Evolutionary conservation across 37 sponge, comb jelly and placozoan species (phyloP).

Genomic region (Axinella damicornis): DNA sequence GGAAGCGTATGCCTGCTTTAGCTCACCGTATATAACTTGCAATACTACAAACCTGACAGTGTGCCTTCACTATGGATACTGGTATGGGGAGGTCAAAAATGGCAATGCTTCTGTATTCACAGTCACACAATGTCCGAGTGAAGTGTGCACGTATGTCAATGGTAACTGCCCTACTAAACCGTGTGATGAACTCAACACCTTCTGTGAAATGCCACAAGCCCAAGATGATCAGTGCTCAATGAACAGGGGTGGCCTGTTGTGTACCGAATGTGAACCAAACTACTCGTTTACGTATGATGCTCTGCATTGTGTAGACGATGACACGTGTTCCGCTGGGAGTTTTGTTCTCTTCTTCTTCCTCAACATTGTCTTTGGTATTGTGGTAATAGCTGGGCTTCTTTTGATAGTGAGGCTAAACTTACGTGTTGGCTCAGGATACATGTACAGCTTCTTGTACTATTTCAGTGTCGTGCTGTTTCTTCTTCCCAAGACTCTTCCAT

Average conservation of each 20-base stretch:
- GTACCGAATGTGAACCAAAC: not conserved
- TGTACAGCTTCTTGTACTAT: slow-evolving; percentile 35
- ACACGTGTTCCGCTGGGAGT: not conserved
- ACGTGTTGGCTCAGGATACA: slow-evolving; percentile 28
- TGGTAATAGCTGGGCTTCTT: not conserved
- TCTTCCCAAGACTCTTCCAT: not conserved
- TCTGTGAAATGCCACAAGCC: not conserved
- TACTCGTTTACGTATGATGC: slow-evolving; percentile 8
- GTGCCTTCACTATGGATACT: slow-evolving; percentile 16
- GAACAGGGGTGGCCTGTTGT: slow-evolving; percentile 2
- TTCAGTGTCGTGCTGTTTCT: slow-evolving; percentile 40
- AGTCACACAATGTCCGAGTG: not conserved
- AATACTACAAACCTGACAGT: not conserved
- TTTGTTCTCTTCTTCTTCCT: not conserved
- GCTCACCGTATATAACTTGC: not conserved
- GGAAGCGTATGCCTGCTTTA: too few relatives aligned
- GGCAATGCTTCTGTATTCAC: not conserved
- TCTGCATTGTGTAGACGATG: not conserved
- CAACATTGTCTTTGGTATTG: not conserved
- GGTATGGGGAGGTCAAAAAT: slow-evolving; percentile 2
- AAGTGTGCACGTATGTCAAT: not conserved
- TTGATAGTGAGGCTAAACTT: not conserved
- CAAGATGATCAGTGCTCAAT: not conserved
- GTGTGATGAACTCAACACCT: not conserved
- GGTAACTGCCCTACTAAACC: not conserved